A percentile compares a stretch with the other conserved stretches of the same genome.
phyloP scores from a whole-genome alignment of 1,140 invertebrate genomes.

The Rhyzopertha dominica region DNA sequence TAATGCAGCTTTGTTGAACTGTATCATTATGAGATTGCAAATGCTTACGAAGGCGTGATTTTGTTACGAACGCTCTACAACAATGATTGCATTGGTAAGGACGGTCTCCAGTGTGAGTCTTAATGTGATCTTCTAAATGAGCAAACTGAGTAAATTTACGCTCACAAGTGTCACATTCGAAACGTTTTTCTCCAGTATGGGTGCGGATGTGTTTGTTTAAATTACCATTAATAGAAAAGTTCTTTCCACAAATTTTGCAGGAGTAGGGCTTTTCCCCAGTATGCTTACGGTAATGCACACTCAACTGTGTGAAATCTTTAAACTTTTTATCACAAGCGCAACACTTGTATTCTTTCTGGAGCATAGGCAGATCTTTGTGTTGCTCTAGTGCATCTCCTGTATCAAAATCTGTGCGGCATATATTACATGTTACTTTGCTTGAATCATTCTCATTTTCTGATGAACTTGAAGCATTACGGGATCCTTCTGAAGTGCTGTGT shows the following conservation, averaged over 20 bases:
- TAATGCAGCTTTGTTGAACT: constrained; percentile 17
- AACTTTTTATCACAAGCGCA: constrained; percentile 34
- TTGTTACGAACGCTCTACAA: constrained; percentile 34
- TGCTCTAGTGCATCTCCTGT: no score
- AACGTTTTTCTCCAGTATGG: constrained; percentile 37
- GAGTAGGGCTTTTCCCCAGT: constrained; percentile 73
- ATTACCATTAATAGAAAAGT: constrained; percentile 40
- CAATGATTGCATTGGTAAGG: constrained; percentile 33
- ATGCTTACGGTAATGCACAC: constrained; percentile 50
- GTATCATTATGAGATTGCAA: constrained; percentile 28
- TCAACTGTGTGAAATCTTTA: constrained; percentile 35
- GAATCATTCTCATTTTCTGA: no score
- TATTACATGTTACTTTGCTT: no score
- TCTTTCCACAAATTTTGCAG: constrained; percentile 73
- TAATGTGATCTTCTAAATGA: constrained; percentile 38
- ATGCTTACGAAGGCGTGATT: constrained; percentile 32
- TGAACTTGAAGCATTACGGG: no score
- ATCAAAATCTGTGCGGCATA: no score
- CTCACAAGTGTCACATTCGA: constrained; percentile 33
- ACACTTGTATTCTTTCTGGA: no score
- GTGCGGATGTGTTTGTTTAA: constrained; percentile 38
- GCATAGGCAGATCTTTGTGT: no score
- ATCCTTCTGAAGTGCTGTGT: no score
- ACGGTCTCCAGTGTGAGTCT: constrained; percentile 36
- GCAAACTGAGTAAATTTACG: constrained; percentile 38